Evolutionary conservation across 2,113 vertebrate species (phyloP).

Genomic region (Nycticebus coucang): DNA sequence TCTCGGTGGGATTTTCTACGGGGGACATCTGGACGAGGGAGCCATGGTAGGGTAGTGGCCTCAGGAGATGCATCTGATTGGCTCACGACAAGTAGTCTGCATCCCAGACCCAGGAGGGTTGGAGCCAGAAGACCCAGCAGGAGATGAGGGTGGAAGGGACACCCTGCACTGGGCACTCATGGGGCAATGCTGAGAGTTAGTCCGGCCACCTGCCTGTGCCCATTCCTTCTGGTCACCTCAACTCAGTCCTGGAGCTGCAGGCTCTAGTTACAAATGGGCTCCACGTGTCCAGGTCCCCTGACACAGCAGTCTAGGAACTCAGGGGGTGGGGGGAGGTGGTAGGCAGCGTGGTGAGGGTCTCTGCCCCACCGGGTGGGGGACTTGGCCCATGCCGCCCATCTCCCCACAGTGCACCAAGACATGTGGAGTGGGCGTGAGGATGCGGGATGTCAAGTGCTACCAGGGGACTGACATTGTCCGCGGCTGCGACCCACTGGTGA

Average conservation of each 20-base stretch:
- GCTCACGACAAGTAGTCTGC: not conserved
- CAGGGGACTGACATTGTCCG: constrained; percentile 95
- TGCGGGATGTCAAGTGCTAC: constrained; percentile 98
- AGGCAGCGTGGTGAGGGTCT: not conserved
- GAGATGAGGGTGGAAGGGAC: not conserved
- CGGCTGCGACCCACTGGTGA: constrained; percentile 95
- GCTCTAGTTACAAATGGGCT: not conserved
- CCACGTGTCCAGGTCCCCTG: rapidly evolving
- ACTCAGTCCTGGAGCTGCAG: not conserved
- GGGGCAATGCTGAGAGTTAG: not conserved
- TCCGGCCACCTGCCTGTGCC: rapidly evolving
- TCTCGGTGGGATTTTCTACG: not conserved
- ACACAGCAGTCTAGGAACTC: not conserved
- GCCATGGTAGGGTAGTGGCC: not conserved
- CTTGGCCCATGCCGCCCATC: rapidly evolving
- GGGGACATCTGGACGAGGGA: constrained; percentile 49
- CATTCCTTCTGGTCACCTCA: rapidly evolving
- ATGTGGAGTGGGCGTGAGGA: constrained; percentile 93
- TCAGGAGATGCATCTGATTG: not conserved
- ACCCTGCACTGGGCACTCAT: not conserved
- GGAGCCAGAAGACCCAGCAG: not conserved
- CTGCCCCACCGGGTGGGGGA: too few species aligned
- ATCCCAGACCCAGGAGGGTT: not conserved
- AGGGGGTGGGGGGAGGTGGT: rapidly evolving
- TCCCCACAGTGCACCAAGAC: constrained; percentile 94